These are phyloP conservation scores for Saccopteryx leptura DNA, from an alignment of 2,113 vertebrate species.

Conservation along the genomic window DNA sequence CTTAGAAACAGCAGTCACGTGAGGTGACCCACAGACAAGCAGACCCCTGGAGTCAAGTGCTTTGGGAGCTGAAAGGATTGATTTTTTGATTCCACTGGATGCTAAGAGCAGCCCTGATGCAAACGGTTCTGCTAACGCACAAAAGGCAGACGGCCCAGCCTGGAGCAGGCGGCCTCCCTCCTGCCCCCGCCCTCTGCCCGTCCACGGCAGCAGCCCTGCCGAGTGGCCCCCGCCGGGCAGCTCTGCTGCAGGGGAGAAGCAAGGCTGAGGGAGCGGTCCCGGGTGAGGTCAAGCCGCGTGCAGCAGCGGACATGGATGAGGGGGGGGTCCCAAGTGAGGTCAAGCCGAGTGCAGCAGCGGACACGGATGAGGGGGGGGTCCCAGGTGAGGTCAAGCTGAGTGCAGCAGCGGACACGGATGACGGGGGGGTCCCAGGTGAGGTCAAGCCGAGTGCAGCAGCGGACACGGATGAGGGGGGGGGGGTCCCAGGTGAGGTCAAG, in stretches of 20 bases:
- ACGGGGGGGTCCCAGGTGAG: too few relatives aligned
- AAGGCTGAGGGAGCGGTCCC: too few relatives aligned
- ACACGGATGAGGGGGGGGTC: too few relatives aligned
- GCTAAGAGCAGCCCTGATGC: too few relatives aligned
- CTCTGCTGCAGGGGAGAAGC: rapidly evolving
- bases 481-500: rapidly evolving
- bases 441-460: too few relatives aligned
- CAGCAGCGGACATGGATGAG: not conserved
- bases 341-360: too few relatives aligned
- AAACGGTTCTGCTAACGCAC: too few relatives aligned
- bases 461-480: too few relatives aligned
- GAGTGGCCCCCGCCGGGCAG: rapidly evolving
- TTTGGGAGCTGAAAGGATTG: rapidly evolving
- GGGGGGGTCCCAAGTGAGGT: too few relatives aligned
- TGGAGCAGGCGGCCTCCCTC: rapidly evolving
- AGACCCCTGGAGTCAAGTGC: rapidly evolving
- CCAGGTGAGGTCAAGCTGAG: rapidly evolving
- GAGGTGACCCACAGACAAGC: not conserved
- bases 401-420: rapidly evolving
- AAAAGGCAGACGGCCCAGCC: rapidly evolving
- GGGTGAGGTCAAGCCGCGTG: rapidly evolving
- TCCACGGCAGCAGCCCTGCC: not conserved
- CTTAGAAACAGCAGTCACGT: rapidly evolving
- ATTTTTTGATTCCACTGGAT: rapidly evolving
- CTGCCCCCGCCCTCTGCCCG: too few relatives aligned